These are phyloP conservation scores for Scaptomyza pallida DNA, from an alignment of 1,140 invertebrate genomes.

Conservation along the genomic window DNA sequence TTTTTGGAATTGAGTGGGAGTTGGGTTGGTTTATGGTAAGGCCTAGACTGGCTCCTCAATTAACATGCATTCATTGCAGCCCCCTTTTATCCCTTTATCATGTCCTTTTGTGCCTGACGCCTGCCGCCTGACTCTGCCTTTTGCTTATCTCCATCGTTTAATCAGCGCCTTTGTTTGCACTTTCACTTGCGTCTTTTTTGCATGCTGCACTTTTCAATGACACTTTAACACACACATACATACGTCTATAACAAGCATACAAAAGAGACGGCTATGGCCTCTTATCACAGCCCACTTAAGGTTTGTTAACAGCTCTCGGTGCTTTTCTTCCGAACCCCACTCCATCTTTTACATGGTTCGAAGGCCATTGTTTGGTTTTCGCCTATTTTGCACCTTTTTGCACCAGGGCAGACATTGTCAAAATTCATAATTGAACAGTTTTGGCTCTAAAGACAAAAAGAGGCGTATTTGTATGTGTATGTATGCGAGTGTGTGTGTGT, in stretches of 20 bases:
- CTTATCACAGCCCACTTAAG: slow-evolving; percentile 44
- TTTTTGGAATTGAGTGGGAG: background rate
- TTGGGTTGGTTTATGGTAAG: background rate
- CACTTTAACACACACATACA: slow-evolving; percentile 43
- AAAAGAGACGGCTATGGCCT: slow-evolving; percentile 10
- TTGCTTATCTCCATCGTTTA: slow-evolving; percentile 57
- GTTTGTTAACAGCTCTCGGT: slow-evolving; percentile 41
- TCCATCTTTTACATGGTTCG: too few species aligned
- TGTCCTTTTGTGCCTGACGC: too few species aligned
- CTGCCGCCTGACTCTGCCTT: too few species aligned
- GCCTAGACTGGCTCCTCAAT: slow-evolving; percentile 29
- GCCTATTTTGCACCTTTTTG: slow-evolving; percentile 74
- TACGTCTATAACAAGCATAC: slow-evolving; percentile 5
- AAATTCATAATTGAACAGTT: slow-evolving; percentile 82
- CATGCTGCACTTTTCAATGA: slow-evolving; percentile 61
- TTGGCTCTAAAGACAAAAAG: slow-evolving; percentile 20
- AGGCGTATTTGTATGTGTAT: slow-evolving; percentile 31
- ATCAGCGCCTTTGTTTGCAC: slow-evolving; percentile 72
- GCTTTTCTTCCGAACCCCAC: background rate
- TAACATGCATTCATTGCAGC: slow-evolving; percentile 54
- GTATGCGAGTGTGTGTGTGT: slow-evolving; percentile 28
- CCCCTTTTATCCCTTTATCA: background rate
- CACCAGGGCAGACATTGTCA: slow-evolving; percentile 68
- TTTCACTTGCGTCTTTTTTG: slow-evolving; percentile 67
- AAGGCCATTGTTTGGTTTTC: slow-evolving; percentile 37